Evolutionary conservation across 2,888 invertebrate genomes (phyloP), one percentile per base, ranked within the genome.

Genomic region (Orthonevra nobilis): DNA sequence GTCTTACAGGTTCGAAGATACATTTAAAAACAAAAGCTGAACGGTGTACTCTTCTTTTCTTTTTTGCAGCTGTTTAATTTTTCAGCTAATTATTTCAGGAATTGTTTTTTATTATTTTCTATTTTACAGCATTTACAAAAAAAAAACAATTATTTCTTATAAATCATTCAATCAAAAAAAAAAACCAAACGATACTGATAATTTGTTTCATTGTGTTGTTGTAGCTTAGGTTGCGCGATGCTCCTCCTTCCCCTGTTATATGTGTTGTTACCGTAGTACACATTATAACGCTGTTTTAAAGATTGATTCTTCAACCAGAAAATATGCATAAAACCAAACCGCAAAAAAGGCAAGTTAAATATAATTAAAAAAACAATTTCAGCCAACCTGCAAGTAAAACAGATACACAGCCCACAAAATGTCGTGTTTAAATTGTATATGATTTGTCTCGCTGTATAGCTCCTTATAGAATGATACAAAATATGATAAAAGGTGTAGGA

Each of bases 191-290:
- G 64, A 72, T 79, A 79, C 73, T 79, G 73, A 79, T 79, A 79
- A 44, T 73, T 83, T 83, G 82, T 83, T 84, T 83, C 83, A 63
- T 85, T 83, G 83, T 82, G 81, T 88, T 89, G 40, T 85, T 97
- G 96, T 98, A 98, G 84, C 84, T 84, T 84, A 84, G 84, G 84
- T 84, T 83, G 83, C 82, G 83, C 83, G 69, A 74, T 81, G 79
- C 74, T 64, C 73, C 73, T 81, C 81, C 81, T 83, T 83, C 79
- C 79, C 79, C 79, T 79, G 79, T 79, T 79, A 73, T 73, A 79
- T 73, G 73, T 73, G 73, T 79, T 75, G 75, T 75, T 61, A 79
- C 79, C 79, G 54, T 79, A 66, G 72, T 79, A 79, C 79, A 79
- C 79, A 73, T 66, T 68, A 79, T 73, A 79, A 79, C 56, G 79